Base-by-base conservation (phyloP, 2,888 invertebrate species). In the Zele albiditarsus region DNA sequence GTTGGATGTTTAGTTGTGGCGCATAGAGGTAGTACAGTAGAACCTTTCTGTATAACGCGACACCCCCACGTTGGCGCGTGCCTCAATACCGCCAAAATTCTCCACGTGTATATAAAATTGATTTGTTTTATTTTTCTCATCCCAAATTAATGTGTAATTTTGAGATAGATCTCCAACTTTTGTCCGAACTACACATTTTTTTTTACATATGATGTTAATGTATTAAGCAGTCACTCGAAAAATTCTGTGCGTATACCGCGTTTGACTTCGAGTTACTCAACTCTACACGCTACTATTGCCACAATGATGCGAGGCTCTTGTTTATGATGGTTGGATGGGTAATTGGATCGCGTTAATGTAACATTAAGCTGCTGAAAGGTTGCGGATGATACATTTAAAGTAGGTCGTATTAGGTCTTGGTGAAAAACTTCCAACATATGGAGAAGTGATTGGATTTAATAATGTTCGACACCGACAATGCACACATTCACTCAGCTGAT, bases 11-110 rank as follows among this genome's bases (percentile, higher is more conserved):
- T 16, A 27, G 38, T 25, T 23, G 31, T 33, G 49, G 57, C 57
- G 20, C 20, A 23, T 20, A 14, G 49, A 12, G 25, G 12, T 28
- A 28, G 49, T 27, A 67, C 5, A 31, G 23, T 49, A 57, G 16
- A 23, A 16, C 10, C 27, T 2, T 65, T 20, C 20, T 42, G 25
- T 46, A 28, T 42, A 46, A 57, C 27, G 68, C 46, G n/a, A 68
- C 68, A 46, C 68, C 68, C 58, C 58, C 25, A 49, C n/a, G 58
- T 58, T 27, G 60, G 60, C 71, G 62, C 62, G 71, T 62, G 70
- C 68, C 46, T 49, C 67, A 68, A 28, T 60, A n/a, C 71, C 46
- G 46, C 71, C 46, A 70, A 71, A 60, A 28, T 16, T 12, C 31
- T 58, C 69, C 42, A 70, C 58, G 60, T 66, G 53, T 14, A 3